Conservation (phyloP, 2,797 vertebrate species). For the Mycteria americana region DNA sequence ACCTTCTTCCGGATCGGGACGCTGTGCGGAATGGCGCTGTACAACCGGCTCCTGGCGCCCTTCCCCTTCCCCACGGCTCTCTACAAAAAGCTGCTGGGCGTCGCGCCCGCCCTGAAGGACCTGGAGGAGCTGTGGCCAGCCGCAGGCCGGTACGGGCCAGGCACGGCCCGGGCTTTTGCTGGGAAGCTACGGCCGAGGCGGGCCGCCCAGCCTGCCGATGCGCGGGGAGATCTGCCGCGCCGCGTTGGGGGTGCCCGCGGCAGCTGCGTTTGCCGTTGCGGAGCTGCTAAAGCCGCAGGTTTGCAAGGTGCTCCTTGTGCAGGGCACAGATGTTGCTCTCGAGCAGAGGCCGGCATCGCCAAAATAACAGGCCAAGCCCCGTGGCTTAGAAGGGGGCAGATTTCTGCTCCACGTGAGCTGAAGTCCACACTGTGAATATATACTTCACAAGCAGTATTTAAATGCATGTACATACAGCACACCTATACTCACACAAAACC, state of each 20-base stretch:
- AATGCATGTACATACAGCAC: background rate
- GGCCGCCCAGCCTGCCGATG: background rate
- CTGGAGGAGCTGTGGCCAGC: conserved; percentile 69
- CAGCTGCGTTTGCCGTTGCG: fast-evolving
- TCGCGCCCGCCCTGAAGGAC: conserved; percentile 59
- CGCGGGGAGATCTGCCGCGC: background rate
- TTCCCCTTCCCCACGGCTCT: conserved; percentile 68
- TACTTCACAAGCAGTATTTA: background rate
- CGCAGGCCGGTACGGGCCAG: background rate
- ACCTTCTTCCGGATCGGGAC: conserved; percentile 47
- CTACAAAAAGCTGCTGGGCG: conserved; percentile 71
- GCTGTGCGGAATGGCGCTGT: conserved; percentile 70
- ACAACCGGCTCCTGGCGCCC: background rate
- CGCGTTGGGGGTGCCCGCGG: fast-evolving
- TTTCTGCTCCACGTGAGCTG: background rate
- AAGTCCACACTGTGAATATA: background rate
- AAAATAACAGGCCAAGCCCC: background rate
- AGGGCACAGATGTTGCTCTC: background rate
- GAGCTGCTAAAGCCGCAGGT: background rate
- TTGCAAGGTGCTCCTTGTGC: background rate
- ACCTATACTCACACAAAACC: background rate
- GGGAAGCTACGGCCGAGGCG: fast-evolving
- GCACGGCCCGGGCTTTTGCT: fast-evolving
- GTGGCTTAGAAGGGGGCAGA: background rate
- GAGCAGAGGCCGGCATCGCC: background rate